Conservation (phyloP, 2,888 invertebrate genomes). For the Galerucella nymphaeae region DNA sequence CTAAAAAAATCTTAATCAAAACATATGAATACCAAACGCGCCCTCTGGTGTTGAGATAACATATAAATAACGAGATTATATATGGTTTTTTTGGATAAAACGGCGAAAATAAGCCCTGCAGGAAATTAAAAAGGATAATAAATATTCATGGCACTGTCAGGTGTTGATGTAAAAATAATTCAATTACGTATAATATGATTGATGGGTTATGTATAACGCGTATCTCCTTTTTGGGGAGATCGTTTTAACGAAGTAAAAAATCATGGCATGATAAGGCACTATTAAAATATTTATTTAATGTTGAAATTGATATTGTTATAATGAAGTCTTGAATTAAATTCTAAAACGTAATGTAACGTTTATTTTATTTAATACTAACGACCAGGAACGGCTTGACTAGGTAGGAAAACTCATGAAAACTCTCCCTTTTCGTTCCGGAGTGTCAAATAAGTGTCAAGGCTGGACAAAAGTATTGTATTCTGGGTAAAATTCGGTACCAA, state of each 20-base stretch:
- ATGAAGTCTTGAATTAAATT: not conserved
- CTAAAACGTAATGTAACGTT: too few species aligned
- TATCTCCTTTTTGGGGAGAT: constrained; percentile 9
- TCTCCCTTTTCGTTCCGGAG: too few species aligned
- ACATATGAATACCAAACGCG: constrained; percentile 43
- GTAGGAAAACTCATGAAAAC: too few species aligned
- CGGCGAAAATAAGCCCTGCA: constrained; percentile 46
- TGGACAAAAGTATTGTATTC: too few species aligned
- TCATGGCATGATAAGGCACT: not conserved
- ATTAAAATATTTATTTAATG: not conserved
- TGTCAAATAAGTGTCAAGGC: too few species aligned
- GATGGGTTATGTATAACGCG: constrained; percentile 41
- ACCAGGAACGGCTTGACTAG: too few species aligned
- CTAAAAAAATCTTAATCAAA: constrained; percentile 25
- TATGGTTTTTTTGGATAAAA: constrained; percentile 47
- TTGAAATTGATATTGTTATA: not conserved
- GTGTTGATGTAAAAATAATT: constrained; percentile 52
- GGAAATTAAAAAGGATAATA: constrained; percentile 52
- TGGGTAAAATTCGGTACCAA: too few species aligned
- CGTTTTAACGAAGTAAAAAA: not conserved
- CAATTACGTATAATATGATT: constrained; percentile 50
- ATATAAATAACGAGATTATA: constrained; percentile 44
- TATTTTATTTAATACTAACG: too few species aligned
- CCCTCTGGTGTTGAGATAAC: constrained; percentile 34
- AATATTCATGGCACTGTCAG: constrained; percentile 53